Conservation (phyloP, 2,797 vertebrate species). For the Artibeus jamaicensis region DNA sequence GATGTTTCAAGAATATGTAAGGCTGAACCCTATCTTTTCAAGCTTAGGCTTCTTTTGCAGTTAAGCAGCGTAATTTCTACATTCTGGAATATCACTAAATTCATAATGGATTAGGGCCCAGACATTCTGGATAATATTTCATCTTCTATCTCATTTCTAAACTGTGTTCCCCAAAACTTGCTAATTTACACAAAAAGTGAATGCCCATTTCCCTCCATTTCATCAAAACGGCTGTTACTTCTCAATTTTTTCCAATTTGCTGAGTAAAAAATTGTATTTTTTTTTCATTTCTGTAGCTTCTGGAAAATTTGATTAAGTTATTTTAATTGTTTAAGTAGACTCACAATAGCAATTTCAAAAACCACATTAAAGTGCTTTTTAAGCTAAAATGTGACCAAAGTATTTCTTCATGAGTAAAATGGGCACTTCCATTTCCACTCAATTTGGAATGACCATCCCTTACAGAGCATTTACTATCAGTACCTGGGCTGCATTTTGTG, state of each 20-base stretch:
- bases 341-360: neutral
- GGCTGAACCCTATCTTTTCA: neutral
- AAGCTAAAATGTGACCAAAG: neutral
- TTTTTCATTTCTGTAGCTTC: slow-evolving; percentile 39
- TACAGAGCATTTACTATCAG: neutral
- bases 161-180: neutral
- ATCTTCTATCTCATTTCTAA: neutral
- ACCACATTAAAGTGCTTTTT: neutral
- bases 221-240: neutral
- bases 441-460: neutral
- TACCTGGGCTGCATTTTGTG: slow-evolving; percentile 51
- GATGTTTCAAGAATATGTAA: neutral
- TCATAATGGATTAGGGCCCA: neutral
- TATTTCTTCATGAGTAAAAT: neutral
- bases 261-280: neutral
- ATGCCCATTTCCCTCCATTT: neutral
- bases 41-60: neutral
- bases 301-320: slow-evolving; percentile 29
- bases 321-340: slow-evolving; percentile 14
- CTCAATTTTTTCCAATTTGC: neutral
- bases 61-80: neutral
- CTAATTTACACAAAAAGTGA: neutral
- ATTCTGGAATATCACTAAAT: neutral
- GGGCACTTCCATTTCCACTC: neutral
- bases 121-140: neutral